Evolutionary conservation across 2,113 vertebrate species (phyloP).

Genomic region (Microcebus ravelobensis): DNA sequence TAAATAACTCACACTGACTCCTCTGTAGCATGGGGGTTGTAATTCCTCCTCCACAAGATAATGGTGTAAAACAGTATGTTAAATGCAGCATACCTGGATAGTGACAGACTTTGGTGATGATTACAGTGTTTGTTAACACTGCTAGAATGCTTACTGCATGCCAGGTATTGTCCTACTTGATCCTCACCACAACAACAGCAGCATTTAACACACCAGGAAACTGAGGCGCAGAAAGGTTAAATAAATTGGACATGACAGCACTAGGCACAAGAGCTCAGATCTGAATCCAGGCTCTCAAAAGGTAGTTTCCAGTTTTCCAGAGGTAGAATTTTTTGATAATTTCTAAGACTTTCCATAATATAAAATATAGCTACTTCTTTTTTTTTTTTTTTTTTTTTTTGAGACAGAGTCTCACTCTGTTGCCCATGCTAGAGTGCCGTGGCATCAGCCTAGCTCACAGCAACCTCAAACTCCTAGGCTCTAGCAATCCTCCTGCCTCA

Average conservation of each 20-base stretch:
- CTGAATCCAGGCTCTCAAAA: neutral
- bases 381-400: too few species aligned
- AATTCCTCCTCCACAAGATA: neutral
- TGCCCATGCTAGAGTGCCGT: too few species aligned
- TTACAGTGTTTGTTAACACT: too few species aligned
- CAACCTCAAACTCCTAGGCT: too few species aligned
- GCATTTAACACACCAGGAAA: neutral
- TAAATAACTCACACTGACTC: neutral
- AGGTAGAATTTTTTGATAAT: neutral
- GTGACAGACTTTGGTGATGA: neutral
- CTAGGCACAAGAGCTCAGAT: neutral
- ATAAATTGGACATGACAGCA: too few species aligned
- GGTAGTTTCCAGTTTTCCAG: neutral
- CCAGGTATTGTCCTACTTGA: neutral
- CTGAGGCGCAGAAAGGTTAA: neutral
- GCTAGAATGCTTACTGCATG: neutral
- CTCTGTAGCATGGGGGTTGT: neutral
- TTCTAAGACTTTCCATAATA: neutral
- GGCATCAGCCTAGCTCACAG: too few species aligned
- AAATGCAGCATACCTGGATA: neutral
- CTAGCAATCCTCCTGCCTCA: too few species aligned
- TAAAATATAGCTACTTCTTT: neutral
- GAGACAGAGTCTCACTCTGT: too few species aligned
- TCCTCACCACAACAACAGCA: accelerated
- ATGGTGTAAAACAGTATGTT: neutral